Base-by-base conservation (phyloP, 2,113 vertebrate genomes). In the Hippopotamus amphibius region DNA sequence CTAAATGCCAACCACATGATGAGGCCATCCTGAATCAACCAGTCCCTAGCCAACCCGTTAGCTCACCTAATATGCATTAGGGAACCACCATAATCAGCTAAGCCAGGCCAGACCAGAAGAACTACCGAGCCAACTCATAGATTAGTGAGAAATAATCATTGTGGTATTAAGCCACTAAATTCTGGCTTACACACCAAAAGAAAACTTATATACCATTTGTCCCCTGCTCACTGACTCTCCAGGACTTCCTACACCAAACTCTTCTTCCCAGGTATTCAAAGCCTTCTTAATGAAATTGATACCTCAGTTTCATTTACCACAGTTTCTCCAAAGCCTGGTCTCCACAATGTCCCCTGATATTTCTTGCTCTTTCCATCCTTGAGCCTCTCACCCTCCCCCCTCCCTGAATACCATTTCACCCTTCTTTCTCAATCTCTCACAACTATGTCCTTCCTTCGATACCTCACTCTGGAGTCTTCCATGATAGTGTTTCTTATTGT, bases 31-130 rank as follows among this genome's bases (percentile, higher is more conserved):
- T 80, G 53, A 92, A 71, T 53, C 41, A 80, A 46, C 22, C 28
- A 46, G 30, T 11, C 37, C 43, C 59, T 22, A 89, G 22, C 5
- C 95, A 46, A 88, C n/a, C 48, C 68, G 46, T 53, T 14, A 63
- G 43, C 59, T 77, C 33, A 85, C 72, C 14, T 5, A 89, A 85
- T 30, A 85, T 46, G 43, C 33, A 46, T n/a, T 19, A 88, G n/a
- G 16, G 50, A 90, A 48, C 7, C 80, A 81, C 57, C n/a, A 43
- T 21, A 48, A 72, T 72, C 57, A 72, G 28, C 74, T 63, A 72
- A 88, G 66, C 59, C 71, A 88, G 24, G 14, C 19, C 48, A 95
- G 74, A 82, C 17, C 21, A 93, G 59, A 92, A 96, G 59, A 74
- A 76, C 24, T 69, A 88, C 22, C 43, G 72, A 80, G 48, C 43